Evolutionary conservation across 2,113 vertebrate species (phyloP).

Genomic region (Riparia riparia): DNA sequence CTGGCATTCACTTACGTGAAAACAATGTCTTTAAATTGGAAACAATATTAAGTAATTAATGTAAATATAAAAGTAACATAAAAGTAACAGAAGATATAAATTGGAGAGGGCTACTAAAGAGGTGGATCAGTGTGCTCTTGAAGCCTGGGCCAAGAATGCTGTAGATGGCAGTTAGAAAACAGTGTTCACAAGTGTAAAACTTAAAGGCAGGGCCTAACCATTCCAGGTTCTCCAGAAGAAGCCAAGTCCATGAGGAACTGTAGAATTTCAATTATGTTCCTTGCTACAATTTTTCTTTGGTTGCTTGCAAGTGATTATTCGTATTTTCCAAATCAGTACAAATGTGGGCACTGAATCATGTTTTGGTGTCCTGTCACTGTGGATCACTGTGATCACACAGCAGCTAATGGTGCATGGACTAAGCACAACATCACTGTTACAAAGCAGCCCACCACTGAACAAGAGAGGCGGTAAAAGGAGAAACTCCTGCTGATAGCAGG

Average conservation of each 20-base stretch:
- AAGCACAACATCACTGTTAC: neutral
- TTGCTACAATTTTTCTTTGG: slow-evolving; percentile 44
- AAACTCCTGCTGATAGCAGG: slow-evolving; percentile 71
- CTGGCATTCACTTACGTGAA: neutral
- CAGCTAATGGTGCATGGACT: slow-evolving; percentile 25
- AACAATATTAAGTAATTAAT: slow-evolving; percentile 31
- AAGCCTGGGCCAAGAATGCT: neutral
- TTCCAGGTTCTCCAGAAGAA: slow-evolving; percentile 37
- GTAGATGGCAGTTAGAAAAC: neutral
- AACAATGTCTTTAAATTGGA: slow-evolving; percentile 10
- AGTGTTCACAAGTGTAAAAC: neutral
- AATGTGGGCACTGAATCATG: slow-evolving; percentile 47
- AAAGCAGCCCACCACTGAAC: neutral
- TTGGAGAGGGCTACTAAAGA: neutral
- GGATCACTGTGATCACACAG: slow-evolving; percentile 14
- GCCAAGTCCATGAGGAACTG: slow-evolving; percentile 45
- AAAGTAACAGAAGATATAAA: neutral
- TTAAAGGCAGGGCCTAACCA: neutral
- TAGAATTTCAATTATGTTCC: slow-evolving; percentile 35
- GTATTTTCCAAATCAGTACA: slow-evolving; percentile 25
- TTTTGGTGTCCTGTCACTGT: slow-evolving; percentile 32
- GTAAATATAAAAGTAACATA: neutral
- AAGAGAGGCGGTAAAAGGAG: slow-evolving; percentile 43
- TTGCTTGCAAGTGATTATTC: neutral
- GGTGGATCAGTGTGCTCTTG: neutral